Evolutionary conservation across 1,140 invertebrate genomes (phyloP), one percentile per base, ranked within the genome.

Genomic region (Pseudachorutes palmiensis): DNA sequence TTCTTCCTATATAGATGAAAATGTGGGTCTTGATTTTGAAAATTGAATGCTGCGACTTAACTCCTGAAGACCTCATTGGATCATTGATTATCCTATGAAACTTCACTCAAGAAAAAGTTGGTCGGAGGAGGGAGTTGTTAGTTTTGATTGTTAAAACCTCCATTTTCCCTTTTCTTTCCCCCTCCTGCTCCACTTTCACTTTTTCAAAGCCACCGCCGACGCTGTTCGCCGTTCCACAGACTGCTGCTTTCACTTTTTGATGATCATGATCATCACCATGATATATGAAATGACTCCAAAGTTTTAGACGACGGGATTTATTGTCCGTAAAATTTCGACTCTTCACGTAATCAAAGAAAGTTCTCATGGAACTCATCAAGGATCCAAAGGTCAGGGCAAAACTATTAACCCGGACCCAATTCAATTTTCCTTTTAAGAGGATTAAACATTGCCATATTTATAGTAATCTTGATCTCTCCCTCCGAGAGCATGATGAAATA

Each of bases 61-160:
- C n/a, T n/a, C n/a, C n/a, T n/a, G n/a, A n/a, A n/a, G n/a, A n/a
- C 36, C 9, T 45, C 36, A 45, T 19, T 12, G 36, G 9, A 45
- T 45, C 36, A 45, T 45, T 45, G 36, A 45, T 45, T 45, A 45
- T 45, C 36, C 36, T 12, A 45, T 45, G 36, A 45, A 45, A 45
- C 9, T 45, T 45, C 19, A 19, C 36, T 45, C 9, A 55, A 55
- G 51, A 55, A 22, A 55, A 55, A 55, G 51, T 55, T 55, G 51
- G 14, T n/a, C n/a, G n/a, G 24, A 16, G 51, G 12, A 19, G 24
- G 24, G 24, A 55, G 51, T 55, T 55, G 14, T 16, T 26, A 26
- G 12, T 55, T 55, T 16, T 55, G 12, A 55, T 55, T 55, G 12
- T 55, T 55, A n/a, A n/a, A n/a, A n/a, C 51, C 5, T 24, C 24